Conservation (phyloP, 2,888 invertebrate species). For the Trisateles emortualis region DNA sequence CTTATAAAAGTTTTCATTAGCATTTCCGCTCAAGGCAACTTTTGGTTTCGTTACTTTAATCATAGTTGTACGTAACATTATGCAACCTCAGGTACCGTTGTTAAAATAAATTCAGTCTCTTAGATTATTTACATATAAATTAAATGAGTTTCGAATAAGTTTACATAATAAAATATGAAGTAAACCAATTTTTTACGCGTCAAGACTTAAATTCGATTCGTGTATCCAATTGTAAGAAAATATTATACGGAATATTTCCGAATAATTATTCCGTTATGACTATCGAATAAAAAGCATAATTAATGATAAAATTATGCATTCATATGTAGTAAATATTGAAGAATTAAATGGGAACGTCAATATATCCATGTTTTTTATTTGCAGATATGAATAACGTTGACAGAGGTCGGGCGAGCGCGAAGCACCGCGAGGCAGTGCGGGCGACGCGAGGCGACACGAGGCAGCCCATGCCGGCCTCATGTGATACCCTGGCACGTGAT, state of each 20-base stretch:
- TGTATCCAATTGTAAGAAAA: conserved; percentile 26
- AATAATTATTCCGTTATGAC: conserved; percentile 37
- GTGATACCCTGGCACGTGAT: conserved; percentile 63
- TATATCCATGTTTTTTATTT: conserved; percentile 54
- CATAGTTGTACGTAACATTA: neutral
- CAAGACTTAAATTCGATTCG: conserved; percentile 25
- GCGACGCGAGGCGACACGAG: conserved; percentile 37
- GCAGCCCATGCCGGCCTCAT: conserved; percentile 41
- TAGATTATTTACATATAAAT: conserved; percentile 12
- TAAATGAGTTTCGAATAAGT: conserved; percentile 5
- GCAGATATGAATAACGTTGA: conserved; percentile 80
- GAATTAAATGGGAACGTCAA: conserved; percentile 26
- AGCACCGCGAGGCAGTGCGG: conserved; percentile 18
- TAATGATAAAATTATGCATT: conserved; percentile 39
- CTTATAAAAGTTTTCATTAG: neutral
- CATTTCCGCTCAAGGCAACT: neutral
- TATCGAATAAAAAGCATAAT: conserved; percentile 41
- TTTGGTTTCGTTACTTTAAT: neutral
- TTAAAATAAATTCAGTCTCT: conserved; percentile 8
- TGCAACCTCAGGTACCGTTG: conserved; percentile 2
- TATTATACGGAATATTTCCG: conserved; percentile 27
- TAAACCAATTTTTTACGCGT: conserved; percentile 22
- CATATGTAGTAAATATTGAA: conserved; percentile 15
- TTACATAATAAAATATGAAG: conserved; percentile 5
- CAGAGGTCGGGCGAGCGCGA: conserved; percentile 61